These are phyloP conservation scores for Phoxinus phoxinus DNA, from an alignment of 2,113 vertebrate species.

Conservation along the genomic window DNA sequence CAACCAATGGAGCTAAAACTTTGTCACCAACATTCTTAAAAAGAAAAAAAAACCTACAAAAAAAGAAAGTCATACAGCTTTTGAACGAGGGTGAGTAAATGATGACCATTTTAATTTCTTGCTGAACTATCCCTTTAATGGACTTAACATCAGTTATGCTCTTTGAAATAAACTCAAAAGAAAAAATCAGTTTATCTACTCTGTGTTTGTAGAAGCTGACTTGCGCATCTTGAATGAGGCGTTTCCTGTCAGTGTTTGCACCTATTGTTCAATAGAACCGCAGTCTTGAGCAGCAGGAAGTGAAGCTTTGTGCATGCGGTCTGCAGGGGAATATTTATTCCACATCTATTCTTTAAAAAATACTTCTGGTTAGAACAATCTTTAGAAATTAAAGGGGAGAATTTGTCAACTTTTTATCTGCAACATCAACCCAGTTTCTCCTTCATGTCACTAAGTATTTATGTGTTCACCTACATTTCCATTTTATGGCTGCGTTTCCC, in stretches of 20 bases:
- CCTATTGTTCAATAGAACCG: conserved; percentile 36
- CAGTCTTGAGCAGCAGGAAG: conserved; percentile 31
- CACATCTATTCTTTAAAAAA: neutral
- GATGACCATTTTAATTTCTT: neutral
- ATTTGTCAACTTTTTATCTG: neutral
- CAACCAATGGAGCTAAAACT: neutral
- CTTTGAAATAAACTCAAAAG: neutral
- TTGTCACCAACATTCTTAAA: neutral
- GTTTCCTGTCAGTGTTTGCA: conserved; percentile 32
- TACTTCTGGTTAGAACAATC: neutral
- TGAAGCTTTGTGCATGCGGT: neutral
- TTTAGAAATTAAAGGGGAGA: neutral
- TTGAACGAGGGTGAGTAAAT: neutral
- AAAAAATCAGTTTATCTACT: too few species aligned
- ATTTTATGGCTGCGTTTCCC: neutral
- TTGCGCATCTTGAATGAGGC: neutral
- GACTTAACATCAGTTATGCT: neutral
- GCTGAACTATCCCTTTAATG: neutral
- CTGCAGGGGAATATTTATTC: neutral
- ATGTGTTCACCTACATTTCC: neutral
- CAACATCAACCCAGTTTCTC: neutral
- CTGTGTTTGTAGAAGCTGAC: neutral
- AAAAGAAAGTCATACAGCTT: neutral
- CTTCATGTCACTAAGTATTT: neutral
- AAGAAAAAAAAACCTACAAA: neutral